phyloP scores from a whole-genome alignment of 2,888 invertebrate genomes.

The Nowickia ferox region DNA sequence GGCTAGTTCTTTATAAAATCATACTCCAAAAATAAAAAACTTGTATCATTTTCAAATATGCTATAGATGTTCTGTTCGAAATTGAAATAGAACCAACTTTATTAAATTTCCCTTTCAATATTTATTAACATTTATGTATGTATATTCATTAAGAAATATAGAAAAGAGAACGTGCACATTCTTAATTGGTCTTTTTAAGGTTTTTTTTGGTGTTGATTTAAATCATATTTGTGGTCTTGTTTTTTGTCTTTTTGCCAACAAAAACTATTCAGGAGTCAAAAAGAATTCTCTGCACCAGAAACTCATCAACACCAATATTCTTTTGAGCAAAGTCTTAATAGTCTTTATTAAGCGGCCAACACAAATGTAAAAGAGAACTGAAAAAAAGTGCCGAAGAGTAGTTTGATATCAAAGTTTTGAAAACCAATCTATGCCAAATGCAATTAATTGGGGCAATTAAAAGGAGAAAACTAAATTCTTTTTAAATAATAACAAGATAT shows the following conservation, averaged over 20 bases:
- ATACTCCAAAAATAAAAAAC: too few species aligned
- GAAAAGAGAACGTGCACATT: background rate
- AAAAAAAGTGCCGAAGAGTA: slow-evolving; percentile 30
- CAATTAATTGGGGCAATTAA: slow-evolving; percentile 40
- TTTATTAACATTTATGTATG: too few species aligned
- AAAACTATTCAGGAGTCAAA: slow-evolving; percentile 16
- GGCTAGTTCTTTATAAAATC: too few species aligned
- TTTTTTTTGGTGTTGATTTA: background rate
- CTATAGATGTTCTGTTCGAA: too few species aligned
- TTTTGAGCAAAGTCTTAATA: background rate
- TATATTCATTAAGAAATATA: background rate
- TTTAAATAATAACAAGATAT: too few species aligned
- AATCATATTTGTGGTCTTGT: background rate
- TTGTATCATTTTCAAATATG: too few species aligned
- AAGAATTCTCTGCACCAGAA: slow-evolving; percentile 6
- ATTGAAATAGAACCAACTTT: too few species aligned
- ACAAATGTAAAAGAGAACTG: background rate
- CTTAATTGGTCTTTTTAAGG: too few species aligned
- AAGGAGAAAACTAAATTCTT: background rate
- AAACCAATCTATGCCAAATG: slow-evolving; percentile 24
- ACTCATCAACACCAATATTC: slow-evolving; percentile 28
- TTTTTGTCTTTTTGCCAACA: background rate
- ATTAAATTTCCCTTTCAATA: too few species aligned
- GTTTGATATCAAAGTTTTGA: slow-evolving; percentile 7
- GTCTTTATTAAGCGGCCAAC: background rate